These are phyloP conservation scores for Muscicapa comitata DNA, from an alignment of 2,797 vertebrate species.

Conservation along the genomic window DNA sequence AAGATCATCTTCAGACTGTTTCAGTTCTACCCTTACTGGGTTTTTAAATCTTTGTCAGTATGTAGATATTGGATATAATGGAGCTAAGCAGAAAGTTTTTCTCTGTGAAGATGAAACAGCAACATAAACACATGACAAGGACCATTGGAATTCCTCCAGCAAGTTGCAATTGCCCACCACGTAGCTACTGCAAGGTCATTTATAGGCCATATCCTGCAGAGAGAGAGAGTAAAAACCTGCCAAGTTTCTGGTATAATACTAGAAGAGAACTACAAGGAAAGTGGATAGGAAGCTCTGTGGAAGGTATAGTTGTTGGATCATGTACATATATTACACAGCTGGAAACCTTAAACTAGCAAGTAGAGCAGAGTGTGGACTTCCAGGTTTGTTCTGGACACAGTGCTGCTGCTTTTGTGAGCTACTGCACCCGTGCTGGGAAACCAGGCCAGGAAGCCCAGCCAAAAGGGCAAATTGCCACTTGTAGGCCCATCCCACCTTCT, in stretches of 20 bases:
- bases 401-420: neutral
- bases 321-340: neutral
- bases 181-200: neutral
- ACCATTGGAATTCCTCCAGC: neutral
- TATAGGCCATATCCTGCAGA: neutral
- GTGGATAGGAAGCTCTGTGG: neutral
- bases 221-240: neutral
- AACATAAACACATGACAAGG: neutral
- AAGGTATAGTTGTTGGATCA: neutral
- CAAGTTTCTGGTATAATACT: neutral
- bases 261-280: neutral
- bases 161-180: neutral
- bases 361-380: neutral
- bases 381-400: neutral
- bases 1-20: neutral
- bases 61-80: accelerated
- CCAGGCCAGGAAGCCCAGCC: neutral
- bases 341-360: neutral
- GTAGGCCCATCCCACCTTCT: neutral
- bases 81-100: neutral
- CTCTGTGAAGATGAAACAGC: neutral
- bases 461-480: slow-evolving; percentile 20
- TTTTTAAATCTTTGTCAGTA: neutral
- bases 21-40: neutral
- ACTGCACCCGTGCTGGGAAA: neutral